These are phyloP conservation scores for Oophaga sylvatica DNA, from an alignment of 2,797 vertebrate species.

Conservation along the genomic window DNA sequence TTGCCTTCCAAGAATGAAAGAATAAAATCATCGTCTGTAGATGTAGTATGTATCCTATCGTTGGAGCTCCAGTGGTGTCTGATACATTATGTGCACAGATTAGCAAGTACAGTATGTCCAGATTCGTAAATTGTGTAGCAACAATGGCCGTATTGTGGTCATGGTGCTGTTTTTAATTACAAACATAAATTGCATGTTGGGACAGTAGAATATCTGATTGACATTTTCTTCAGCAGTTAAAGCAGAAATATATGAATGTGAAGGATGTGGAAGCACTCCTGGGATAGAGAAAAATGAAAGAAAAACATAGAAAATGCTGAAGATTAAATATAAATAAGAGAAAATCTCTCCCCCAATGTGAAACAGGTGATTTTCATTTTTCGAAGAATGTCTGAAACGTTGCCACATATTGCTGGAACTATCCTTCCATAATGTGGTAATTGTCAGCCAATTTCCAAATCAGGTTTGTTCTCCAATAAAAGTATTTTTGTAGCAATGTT, in stretches of 20 bases:
- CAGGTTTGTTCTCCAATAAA: slow-evolving; percentile 46
- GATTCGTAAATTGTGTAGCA: not conserved
- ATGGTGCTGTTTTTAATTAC: not conserved
- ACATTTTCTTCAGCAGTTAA: not conserved
- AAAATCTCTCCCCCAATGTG: slow-evolving; percentile 33
- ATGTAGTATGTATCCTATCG: not conserved
- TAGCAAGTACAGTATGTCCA: not conserved
- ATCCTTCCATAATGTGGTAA: slow-evolving; percentile 27
- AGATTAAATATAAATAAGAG: slow-evolving; percentile 43
- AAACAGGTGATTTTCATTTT: slow-evolving; percentile 50
- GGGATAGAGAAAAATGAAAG: slow-evolving; percentile 7
- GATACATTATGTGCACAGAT: not conserved
- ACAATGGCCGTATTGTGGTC: not conserved
- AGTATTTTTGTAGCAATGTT: slow-evolving; percentile 13
- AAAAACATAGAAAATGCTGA: slow-evolving; percentile 19
- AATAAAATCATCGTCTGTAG: not conserved
- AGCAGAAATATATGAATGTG: slow-evolving; percentile 35
- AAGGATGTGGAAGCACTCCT: not conserved
- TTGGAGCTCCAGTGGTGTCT: not conserved
- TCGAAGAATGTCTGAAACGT: slow-evolving; percentile 33
- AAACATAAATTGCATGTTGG: not conserved
- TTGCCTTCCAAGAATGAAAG: not conserved
- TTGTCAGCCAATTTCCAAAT: slow-evolving; percentile 44
- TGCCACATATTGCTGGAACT: slow-evolving; percentile 31
- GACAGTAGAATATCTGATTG: slow-evolving; percentile 15